Conservation (phyloP, 2,888 invertebrate genomes). For the Linnaemya tessellans region DNA sequence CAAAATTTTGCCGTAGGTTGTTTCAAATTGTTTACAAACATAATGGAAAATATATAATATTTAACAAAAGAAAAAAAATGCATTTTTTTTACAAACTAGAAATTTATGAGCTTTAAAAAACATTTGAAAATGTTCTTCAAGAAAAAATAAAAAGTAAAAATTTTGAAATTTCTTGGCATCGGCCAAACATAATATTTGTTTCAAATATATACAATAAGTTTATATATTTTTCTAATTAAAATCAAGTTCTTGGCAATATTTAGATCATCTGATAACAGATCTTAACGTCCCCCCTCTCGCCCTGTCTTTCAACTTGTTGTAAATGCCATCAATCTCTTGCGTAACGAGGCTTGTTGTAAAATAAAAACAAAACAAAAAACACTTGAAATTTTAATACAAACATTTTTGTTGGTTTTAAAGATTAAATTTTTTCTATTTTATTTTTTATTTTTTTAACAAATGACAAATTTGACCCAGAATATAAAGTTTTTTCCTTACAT, state of each 20-base stretch:
- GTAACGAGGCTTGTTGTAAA: background rate
- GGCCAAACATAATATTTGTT: background rate
- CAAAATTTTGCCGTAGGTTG: background rate
- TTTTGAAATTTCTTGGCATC: constrained; percentile 18
- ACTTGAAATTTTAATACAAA: constrained; percentile 23
- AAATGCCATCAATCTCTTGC: constrained; percentile 21
- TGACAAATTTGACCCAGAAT: constrained; percentile 73
- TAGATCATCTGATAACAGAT: background rate
- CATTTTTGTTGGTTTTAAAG: constrained; percentile 16
- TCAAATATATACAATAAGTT: background rate
- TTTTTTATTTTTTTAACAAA: constrained; percentile 41
- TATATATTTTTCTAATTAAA: constrained; percentile 25
- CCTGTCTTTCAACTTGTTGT: background rate
- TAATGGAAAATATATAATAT: background rate
- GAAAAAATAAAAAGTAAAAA: background rate
- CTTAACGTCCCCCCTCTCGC: background rate
- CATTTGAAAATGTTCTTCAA: background rate
- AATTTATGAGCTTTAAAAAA: background rate
- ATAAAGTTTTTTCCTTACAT: constrained; percentile 8
- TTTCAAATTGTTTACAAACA: background rate
- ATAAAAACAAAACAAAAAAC: background rate
- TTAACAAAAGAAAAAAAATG: background rate
- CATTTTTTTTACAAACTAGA: background rate
- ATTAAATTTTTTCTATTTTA: constrained; percentile 15
- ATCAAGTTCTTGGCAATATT: constrained; percentile 73